Evolutionary conservation across 2,113 vertebrate genomes (phyloP), one percentile per base, ranked within the genome.

Genomic region (Barnardius zonarius): DNA sequence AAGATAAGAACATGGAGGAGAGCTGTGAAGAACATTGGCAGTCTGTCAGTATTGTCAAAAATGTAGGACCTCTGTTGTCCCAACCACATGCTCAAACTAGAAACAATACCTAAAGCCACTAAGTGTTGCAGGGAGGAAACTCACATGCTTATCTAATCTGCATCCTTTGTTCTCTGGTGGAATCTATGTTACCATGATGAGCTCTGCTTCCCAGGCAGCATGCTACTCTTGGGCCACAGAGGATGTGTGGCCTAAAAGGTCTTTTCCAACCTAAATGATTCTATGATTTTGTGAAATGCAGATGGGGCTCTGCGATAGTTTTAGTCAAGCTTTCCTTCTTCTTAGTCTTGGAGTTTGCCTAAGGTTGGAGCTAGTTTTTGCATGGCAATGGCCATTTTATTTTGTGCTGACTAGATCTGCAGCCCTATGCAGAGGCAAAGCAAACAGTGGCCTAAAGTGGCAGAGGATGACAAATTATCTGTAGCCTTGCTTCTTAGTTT

Each of bases 111-210:
- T 61, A 48, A 86, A 39, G 57, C 30, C 16, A 30, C 9, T 22
- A 52, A 43, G 14, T 35, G 8, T 52, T 80, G 54, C 63, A 69
- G 52, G 20, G 33, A 73, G 17, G 62, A 90, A 73, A 13, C 25
- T 52, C 46, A 6, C 10, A 6, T 48, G 24, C 11, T 80, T 25
- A 28, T 35, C 13, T 49, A 67, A 39, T 82, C 33, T 44, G 20
- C 11, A 6, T 27, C 6, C 1, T 49, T 41, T 86, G 10, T 83
- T 69, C 48, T 6, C 0, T 0, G 9, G 37, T 41, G 39, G 17
- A 20, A 17, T 15, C 69, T 48, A 33, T 3, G 3, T 41, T 49
- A 33, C 11, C 30, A 33, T 30, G 33, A 48, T 43, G 27, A 85
- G 31, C 43, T 82, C 55, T 51, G 39, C 51, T 57, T 82, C 70